Base-by-base conservation (phyloP, 2,797 vertebrate genomes). In the Characodon lateralis region DNA sequence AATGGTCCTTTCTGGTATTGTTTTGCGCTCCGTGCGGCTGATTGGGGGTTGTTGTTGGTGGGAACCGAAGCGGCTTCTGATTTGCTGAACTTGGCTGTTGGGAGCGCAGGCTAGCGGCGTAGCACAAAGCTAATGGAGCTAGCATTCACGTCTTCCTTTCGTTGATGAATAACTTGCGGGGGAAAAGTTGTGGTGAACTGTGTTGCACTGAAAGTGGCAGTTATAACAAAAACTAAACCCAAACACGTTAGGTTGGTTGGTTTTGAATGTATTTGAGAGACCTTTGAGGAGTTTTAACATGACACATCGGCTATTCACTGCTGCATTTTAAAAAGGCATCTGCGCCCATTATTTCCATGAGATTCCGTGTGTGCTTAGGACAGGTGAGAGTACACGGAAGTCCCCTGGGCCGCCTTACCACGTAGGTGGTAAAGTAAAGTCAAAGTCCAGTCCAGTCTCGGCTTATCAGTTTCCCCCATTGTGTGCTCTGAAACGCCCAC, bases 391-490 rank as follows among this genome's bases (percentile, higher is more conserved):
- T 0, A 92, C 85, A 56, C 90, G 94, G 93, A 93, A 94, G 89
- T 93, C 58, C 5, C 16, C 63, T 13, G 35, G 68, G 0, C 24
- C 74, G 53, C 51, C 16, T 76, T 24, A 18, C 68, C 39, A 24
- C n/a, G 71, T 56, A 35, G 1, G 58, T 75, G 22, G 43, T 46
- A 69, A 68, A 80, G 20, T 12, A n/a, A 71, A 77, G 85, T 88
- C 93, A 92, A 92, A 94, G 93, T 94, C 92, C 92, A 94, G 93
- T 94, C 92, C 92, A 90, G 58, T 41, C 41, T 74, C 39, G 59
- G 72, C 7, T 88, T 84, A 84, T 85, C 82, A 70, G 2, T 74
- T 50, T 76, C 14, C 70, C 51, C 28, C 79, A 74, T 76, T 43
- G 20, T 53, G 73, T 13, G 63, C 3, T 72, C 79, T 77, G 85